Percentiles rank a stretch among this genome's conserved stretches.
phyloP scores from a whole-genome alignment of 1,140 invertebrate species.

The Drosophila aff. region DNA sequence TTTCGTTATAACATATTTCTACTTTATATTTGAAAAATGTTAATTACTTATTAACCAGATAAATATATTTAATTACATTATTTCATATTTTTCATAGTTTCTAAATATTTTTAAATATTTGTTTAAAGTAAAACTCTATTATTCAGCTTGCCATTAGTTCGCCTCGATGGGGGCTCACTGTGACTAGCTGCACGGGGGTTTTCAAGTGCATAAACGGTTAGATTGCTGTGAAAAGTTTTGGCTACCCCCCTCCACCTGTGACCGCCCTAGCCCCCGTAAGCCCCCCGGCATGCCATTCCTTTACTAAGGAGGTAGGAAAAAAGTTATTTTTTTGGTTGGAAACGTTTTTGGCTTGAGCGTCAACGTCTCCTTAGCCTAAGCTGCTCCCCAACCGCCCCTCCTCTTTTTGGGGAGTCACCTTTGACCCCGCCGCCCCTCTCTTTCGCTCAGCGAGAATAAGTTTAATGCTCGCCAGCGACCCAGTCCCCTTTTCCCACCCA shows the following conservation, averaged over 20 bases:
- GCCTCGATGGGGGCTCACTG: conserved; percentile 3
- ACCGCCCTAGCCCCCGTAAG: background rate
- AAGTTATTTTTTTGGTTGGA: conserved; percentile 34
- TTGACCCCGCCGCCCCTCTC: background rate
- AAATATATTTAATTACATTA: no score
- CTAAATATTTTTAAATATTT: background rate
- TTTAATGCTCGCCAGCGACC: conserved; percentile 56
- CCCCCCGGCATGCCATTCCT: background rate
- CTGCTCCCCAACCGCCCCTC: background rate
- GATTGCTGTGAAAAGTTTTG: conserved; percentile 53
- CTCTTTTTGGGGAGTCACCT: conserved; percentile 2
- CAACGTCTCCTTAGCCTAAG: conserved; percentile 45
- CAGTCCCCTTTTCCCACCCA: background rate
- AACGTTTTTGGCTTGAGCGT: conserved; percentile 70
- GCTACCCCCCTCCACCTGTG: background rate
- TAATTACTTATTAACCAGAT: no score
- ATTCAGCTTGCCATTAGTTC: background rate
- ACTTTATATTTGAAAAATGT: no score
- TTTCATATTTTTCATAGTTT: no score
- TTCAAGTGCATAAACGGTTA: conserved; percentile 67
- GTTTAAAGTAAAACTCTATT: background rate
- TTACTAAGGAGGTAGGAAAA: background rate
- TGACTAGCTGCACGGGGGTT: conserved; percentile 31
- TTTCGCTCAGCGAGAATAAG: conserved; percentile 13
- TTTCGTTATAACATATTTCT: no score